Conservation (phyloP, 2,113 vertebrate genomes). For the Cichladusa arquata region DNA sequence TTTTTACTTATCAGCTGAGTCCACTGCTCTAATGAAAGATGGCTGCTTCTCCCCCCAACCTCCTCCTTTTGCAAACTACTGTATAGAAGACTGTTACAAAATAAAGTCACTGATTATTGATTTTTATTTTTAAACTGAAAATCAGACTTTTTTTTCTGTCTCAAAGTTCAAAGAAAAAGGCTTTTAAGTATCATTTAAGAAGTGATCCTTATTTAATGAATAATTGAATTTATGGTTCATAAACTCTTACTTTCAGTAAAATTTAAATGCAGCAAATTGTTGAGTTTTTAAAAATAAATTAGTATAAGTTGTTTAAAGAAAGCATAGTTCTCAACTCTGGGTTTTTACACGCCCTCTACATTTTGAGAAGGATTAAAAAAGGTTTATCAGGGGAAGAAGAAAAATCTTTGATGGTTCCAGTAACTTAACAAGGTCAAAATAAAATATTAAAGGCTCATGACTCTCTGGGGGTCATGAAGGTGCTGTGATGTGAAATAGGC, state of each 20-base stretch:
- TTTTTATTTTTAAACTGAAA: background rate
- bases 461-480: conserved; percentile 23
- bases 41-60: background rate
- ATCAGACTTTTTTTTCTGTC: background rate
- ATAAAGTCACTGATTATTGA: background rate
- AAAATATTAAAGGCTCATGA: conserved; percentile 61
- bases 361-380: background rate
- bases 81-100: background rate
- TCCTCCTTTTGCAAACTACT: background rate
- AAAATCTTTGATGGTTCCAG: conserved; percentile 44
- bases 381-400: conserved; percentile 13
- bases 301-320: background rate
- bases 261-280: background rate
- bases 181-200: background rate
- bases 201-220: background rate
- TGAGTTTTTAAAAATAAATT: background rate
- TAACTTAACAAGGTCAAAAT: conserved; percentile 63
- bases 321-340: background rate
- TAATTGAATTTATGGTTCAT: background rate
- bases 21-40: background rate
- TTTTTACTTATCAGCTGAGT: background rate
- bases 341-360: background rate
- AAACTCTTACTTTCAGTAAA: background rate
- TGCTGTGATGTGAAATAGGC: conserved; percentile 60
- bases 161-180: background rate